These are phyloP conservation scores for Tribolium castaneum DNA, from an alignment of 1,140 invertebrate species.

Conservation along the genomic window DNA sequence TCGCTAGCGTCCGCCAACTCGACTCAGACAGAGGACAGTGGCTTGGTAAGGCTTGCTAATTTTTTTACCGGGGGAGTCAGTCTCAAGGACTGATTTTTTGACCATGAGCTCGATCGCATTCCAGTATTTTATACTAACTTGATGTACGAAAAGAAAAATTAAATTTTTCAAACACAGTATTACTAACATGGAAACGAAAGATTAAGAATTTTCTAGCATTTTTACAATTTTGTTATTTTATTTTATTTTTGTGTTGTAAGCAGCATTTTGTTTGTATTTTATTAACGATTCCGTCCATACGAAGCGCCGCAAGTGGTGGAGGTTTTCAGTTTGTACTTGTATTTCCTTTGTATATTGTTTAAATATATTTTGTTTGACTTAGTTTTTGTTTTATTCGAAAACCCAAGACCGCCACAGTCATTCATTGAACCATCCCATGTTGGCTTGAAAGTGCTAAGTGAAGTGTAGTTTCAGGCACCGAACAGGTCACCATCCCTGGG, in stretches of 20 bases:
- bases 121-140: not conserved
- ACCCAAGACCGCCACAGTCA: constrained; percentile 14
- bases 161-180: not conserved
- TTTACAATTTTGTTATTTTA: constrained; percentile 6
- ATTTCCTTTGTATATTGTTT: constrained; percentile 43
- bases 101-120: constrained; percentile 16
- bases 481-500: constrained; percentile 80
- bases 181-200: not conserved
- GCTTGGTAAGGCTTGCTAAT: constrained; percentile 64
- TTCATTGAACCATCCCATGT: not conserved
- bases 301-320: constrained; percentile 39
- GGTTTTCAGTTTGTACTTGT: constrained; percentile 43
- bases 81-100: constrained; percentile 48
- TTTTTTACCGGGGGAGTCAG: constrained; percentile 60
- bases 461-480: constrained; percentile 46
- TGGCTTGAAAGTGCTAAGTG: not conserved
- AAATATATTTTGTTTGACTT: constrained; percentile 31
- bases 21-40: constrained; percentile 65
- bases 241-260: not conserved
- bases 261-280: not conserved
- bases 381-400: constrained; percentile 48
- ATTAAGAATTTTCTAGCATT: not conserved
- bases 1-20: constrained; percentile 60
- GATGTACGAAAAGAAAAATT: not conserved
- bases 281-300: constrained; percentile 42